Evolutionary conservation across 2,888 invertebrate genomes (phyloP).

Genomic region (Drosophila koepferae): DNA sequence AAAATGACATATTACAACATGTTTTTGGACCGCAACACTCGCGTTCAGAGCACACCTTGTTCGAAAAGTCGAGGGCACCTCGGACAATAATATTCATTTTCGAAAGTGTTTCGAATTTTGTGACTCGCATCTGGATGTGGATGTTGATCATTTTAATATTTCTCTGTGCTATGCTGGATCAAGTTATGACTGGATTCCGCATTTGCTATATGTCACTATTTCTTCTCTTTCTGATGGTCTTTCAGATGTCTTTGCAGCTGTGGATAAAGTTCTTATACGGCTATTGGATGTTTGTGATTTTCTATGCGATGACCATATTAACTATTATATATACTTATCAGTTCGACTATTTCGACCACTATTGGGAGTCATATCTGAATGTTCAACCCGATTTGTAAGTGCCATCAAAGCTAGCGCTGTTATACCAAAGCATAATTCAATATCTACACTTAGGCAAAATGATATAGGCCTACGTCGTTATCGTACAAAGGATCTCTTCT

Average conservation of each 20-base stretch:
- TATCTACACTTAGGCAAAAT: constrained; percentile 88
- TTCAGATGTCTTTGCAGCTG: constrained; percentile 95
- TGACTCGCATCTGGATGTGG: constrained; percentile 98
- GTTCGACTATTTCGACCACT: constrained; percentile 93
- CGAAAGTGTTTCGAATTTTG: constrained; percentile 88
- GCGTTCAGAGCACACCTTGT: constrained; percentile 35
- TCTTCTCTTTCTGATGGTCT: constrained; percentile 94
- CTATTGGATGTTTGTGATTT: constrained; percentile 98
- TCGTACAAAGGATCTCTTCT: constrained; percentile 94
- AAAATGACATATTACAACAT: constrained; percentile 83
- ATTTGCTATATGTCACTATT: constrained; percentile 99
- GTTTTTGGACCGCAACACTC: constrained; percentile 83
- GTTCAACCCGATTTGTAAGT: constrained; percentile 91
- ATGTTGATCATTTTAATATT: constrained; percentile 96
- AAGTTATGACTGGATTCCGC: constrained; percentile 96
- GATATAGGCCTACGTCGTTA: constrained; percentile 97
- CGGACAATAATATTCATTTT: constrained; percentile 84
- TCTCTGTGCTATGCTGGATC: constrained; percentile 95
- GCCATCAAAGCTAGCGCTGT: not conserved
- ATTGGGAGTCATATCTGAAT: constrained; percentile 92
- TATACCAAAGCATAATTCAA: not conserved
- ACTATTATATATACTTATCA: constrained; percentile 98
- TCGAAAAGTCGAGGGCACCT: constrained; percentile 51
- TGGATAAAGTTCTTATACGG: constrained; percentile 97
- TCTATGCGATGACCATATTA: constrained; percentile 97